phyloP scores from a whole-genome alignment of 1,140 invertebrate genomes.

The Cydia amplana region DNA sequence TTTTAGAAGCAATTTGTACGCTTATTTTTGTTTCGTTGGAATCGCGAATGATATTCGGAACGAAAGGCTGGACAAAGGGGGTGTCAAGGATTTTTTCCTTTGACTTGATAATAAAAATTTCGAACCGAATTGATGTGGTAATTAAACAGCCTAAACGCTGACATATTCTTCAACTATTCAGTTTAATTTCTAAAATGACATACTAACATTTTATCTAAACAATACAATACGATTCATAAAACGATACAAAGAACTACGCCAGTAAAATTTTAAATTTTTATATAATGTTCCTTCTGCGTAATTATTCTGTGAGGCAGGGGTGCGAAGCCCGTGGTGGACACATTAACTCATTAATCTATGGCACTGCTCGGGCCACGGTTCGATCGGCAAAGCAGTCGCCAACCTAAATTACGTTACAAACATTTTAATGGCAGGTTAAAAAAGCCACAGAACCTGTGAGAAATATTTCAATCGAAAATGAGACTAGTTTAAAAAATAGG shows the following conservation, averaged over 20 bases:
- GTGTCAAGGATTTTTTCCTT: slow-evolving; percentile 36
- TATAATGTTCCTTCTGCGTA: not conserved
- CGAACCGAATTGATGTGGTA: not conserved
- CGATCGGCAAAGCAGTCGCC: slow-evolving; percentile 1
- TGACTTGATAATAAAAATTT: slow-evolving; percentile 22
- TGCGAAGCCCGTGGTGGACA: slow-evolving; percentile 9
- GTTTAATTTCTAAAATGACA: not conserved
- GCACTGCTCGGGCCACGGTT: not conserved
- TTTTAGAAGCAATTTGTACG: slow-evolving; percentile 80
- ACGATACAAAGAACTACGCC: not conserved
- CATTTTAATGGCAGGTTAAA: not conserved
- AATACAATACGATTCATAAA: not conserved
- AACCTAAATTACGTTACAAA: not conserved
- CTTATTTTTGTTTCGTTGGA: slow-evolving; percentile 76
- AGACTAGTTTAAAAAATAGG: no score
- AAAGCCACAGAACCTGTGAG: not conserved
- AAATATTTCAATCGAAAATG: no score
- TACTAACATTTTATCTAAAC: no score
- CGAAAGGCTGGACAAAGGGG: slow-evolving; percentile 46
- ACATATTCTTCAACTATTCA: slow-evolving; percentile 39
- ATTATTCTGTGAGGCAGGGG: slow-evolving; percentile 21
- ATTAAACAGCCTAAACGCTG: not conserved
- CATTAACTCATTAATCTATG: slow-evolving; percentile 19
- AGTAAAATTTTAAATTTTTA: not conserved
- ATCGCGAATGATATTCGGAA: slow-evolving; percentile 70